Base-by-base conservation (phyloP, 2,888 invertebrate species). In the Masnerella sp. region DNA sequence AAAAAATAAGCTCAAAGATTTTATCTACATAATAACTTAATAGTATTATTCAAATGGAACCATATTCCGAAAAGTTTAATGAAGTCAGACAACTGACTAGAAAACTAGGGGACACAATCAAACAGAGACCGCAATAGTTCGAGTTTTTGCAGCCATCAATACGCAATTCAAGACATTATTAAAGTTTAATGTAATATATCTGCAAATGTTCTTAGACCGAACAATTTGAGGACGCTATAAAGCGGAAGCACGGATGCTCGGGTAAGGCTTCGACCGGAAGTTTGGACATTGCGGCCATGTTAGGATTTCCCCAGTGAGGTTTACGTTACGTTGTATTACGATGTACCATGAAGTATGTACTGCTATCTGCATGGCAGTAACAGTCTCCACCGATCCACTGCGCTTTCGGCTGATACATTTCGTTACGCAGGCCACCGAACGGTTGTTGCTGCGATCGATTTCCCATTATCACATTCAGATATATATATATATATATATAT, bases 271-370 rank as follows among this genome's bases (percentile, higher is more conserved):
- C 61, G 64, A 62, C 75, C 77, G 75, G 78, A 80, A 77, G 79
- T 79, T 76, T 74, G 61, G 74, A 68, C 75, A 72, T 67, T 56
- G 70, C 47, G 65, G 79, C 78, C 79, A 77, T 78, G 81, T 82
- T 82, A 82, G 81, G 82, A 85, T 85, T 85, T 86, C 84, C 85
- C 85, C 82, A 83, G 85, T 80, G 85, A 78, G 83, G 79, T 78
- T 81, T 85, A 82, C 80, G 81, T 84, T 82, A 81, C 81, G 81
- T 82, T 81, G 77, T 74, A 72, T 69, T 77, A 79, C 78, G 74
- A 79, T 75, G 80, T 78, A 75, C 82, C 82, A 84, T 85, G 84
- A 84, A 84, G 83, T 84, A 84, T 84, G 83, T 83, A 84, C 79
- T 81, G 80, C 81, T 82, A 83, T 84, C 82, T 81, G 69, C 74